Percentiles rank a stretch among this genome's conserved stretches.
Conservation (phyloP, 2,888 invertebrate genomes). For the Erebia ligea region DNA sequence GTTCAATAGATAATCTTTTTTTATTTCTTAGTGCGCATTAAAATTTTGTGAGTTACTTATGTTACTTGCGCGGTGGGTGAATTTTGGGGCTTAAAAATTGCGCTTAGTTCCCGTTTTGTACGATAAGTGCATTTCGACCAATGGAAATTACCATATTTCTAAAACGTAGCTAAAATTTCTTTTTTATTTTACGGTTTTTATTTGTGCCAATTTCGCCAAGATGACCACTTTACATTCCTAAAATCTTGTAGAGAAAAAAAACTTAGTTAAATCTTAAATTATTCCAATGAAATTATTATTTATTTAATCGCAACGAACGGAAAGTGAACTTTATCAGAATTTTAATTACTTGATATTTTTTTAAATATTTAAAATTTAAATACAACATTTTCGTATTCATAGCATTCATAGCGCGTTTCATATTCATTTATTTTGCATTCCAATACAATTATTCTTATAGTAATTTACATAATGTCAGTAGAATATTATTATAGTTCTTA, state of each 20-base stretch:
- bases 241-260: neutral
- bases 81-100: neutral
- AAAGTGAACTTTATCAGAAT: neutral
- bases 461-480: too few species aligned
- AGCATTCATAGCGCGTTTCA: neutral
- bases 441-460: too few species aligned
- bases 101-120: neutral
- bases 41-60: too few species aligned
- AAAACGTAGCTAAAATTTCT: neutral
- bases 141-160: neutral
- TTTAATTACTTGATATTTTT: neutral
- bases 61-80: neutral
- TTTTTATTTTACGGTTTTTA: neutral
- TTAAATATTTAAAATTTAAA: neutral
- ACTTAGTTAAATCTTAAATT: constrained; percentile 1
- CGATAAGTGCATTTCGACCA: neutral
- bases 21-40: neutral
- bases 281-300: neutral
- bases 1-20: constrained; percentile 3
- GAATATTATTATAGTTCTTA: too few species aligned
- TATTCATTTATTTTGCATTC: too few species aligned
- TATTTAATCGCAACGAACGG: neutral
- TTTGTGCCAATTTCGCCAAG: constrained; percentile 25
- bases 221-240: constrained; percentile 17
- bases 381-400: too few species aligned